A percentile compares a stretch with the other conserved stretches of the same genome.
Conservation (phyloP, 2,888 invertebrate species). For the Hetaerina titia region DNA sequence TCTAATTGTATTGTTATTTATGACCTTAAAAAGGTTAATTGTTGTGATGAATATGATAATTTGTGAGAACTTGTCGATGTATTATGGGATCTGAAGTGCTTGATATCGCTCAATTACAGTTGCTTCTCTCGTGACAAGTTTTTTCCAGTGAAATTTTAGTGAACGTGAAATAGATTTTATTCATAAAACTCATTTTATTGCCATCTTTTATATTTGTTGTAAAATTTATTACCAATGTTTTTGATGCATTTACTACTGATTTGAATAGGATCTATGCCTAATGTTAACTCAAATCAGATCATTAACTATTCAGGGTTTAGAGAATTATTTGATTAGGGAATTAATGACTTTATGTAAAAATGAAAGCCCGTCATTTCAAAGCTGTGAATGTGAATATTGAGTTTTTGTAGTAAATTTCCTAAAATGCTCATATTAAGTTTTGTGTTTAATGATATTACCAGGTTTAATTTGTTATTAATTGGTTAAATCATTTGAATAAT, state of each 20-base stretch:
- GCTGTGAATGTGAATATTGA: not conserved
- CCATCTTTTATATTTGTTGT: not conserved
- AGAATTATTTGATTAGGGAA: not conserved
- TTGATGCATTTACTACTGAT: not conserved
- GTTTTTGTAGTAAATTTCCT: not conserved
- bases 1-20: not conserved
- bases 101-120: not conserved
- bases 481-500: not conserved
- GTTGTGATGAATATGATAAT: not conserved
- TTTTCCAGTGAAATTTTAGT: not conserved
- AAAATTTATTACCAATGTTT: not conserved
- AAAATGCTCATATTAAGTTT: not conserved
- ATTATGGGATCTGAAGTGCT: not conserved
- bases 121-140: not conserved
- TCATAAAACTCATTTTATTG: not conserved
- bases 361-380: not conserved
- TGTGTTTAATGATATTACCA: not conserved
- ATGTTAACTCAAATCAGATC: not conserved
- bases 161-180: not conserved
- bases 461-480: not conserved
- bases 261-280: not conserved
- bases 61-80: not conserved
- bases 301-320: not conserved
- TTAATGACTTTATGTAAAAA: not conserved
- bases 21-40: conserved; percentile 4